Evolutionary conservation across 2,113 vertebrate species (phyloP).

Genomic region (Atlantisia rogersi): DNA sequence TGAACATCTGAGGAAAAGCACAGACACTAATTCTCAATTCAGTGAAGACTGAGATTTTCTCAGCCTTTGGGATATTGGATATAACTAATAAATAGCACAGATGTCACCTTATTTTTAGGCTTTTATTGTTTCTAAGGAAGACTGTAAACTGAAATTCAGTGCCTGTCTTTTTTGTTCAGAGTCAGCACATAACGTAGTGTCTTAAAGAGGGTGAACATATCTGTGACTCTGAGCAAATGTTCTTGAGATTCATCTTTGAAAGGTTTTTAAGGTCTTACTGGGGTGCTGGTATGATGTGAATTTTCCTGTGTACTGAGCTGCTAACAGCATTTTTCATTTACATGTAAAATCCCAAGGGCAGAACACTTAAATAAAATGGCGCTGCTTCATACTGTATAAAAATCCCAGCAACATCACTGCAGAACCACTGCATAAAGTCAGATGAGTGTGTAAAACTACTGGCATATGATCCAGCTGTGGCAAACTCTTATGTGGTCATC

Average conservation of each 20-base stretch:
- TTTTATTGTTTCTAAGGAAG: background rate
- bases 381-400: background rate
- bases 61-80: background rate
- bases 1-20: slow-evolving; percentile 13
- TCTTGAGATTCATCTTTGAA: background rate
- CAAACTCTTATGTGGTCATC: background rate
- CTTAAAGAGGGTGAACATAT: background rate
- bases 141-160: background rate
- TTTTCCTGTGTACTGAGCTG: background rate
- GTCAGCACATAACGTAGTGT: background rate
- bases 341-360: background rate
- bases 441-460: background rate
- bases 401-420: background rate
- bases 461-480: background rate
- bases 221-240: background rate
- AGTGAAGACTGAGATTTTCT: background rate
- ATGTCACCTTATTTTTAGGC: background rate
- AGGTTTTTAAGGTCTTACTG: background rate
- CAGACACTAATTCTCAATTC: background rate
- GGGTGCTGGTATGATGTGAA: background rate
- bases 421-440: no score
- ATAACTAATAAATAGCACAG: background rate
- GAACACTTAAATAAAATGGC: background rate
- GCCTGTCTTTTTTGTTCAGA: background rate
- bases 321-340: background rate